Evolutionary conservation across 2,797 vertebrate genomes (phyloP).

Genomic region (Cuniculus paca): DNA sequence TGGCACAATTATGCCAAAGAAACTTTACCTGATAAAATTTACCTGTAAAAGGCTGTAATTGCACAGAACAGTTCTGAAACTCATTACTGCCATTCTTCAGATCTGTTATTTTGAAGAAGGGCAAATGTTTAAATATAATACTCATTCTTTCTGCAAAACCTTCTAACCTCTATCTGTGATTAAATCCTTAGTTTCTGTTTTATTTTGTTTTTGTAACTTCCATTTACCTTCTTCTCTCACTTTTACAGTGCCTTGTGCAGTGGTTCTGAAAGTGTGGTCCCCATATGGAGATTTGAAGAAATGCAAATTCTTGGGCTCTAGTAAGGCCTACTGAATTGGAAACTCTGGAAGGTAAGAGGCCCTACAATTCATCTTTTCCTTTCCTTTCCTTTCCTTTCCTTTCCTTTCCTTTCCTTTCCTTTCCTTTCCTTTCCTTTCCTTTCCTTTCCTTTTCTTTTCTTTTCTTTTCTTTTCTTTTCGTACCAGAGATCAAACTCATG

Average conservation of each 20-base stretch:
- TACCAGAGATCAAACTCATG: too few species aligned
- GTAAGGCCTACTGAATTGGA: neutral
- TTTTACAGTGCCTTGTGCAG: neutral
- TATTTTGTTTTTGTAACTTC: neutral
- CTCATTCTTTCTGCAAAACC: conserved; percentile 17
- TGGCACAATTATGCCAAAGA: neutral
- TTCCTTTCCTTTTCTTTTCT: too few species aligned
- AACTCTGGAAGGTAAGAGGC: neutral
- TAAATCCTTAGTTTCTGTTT: conserved; percentile 24
- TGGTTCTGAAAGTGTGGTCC: neutral
- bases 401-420: too few species aligned
- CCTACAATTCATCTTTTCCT: neutral
- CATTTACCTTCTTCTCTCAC: neutral
- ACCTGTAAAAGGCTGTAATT: neutral
- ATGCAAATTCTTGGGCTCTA: neutral
- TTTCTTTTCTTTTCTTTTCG: too few species aligned
- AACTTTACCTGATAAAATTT: conserved; percentile 22
- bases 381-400: too few species aligned
- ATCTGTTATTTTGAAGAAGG: conserved; percentile 40
- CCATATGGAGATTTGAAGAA: conserved; percentile 1
- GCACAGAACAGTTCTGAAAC: neutral
- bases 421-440: too few species aligned
- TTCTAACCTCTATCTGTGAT: neutral
- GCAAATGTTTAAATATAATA: neutral
- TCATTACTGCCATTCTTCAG: neutral